These are phyloP conservation scores for Chionomys nivalis DNA, from an alignment of 2,113 vertebrate genomes.

Conservation along the genomic window DNA sequence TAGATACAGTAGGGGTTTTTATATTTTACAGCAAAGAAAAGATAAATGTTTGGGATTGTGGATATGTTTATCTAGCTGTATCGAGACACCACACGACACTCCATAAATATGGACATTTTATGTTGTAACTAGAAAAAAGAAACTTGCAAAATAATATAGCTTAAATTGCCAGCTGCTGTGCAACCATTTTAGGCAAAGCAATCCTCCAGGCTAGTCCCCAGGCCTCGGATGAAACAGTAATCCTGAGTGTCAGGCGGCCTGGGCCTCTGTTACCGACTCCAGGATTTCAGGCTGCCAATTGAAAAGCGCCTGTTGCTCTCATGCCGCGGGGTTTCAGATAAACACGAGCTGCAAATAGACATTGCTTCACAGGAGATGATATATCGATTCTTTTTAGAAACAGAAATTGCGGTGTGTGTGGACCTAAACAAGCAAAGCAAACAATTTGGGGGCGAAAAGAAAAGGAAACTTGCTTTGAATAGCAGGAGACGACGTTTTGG, in stretches of 20 bases:
- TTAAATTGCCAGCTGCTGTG: neutral
- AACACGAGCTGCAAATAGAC: neutral
- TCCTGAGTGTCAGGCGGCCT: neutral
- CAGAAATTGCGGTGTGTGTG: conserved; percentile 75
- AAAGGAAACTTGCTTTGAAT: conserved; percentile 95
- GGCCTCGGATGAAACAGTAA: neutral
- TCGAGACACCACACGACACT: neutral
- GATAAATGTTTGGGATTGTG: neutral
- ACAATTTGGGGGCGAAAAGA: conserved; percentile 72
- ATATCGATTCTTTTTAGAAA: conserved; percentile 55
- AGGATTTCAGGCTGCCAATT: neutral
- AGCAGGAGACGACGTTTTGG: conserved; percentile 92
- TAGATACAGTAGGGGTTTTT: neutral
- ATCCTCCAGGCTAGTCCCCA: neutral
- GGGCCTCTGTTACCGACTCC: neutral
- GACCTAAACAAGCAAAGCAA: conserved; percentile 72
- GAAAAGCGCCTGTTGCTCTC: neutral
- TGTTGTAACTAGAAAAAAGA: neutral
- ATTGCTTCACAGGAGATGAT: neutral
- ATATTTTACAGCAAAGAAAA: neutral
- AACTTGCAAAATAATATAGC: neutral
- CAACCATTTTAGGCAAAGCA: neutral
- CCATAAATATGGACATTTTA: neutral
- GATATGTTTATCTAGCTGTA: neutral
- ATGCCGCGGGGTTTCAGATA: conserved; percentile 18